Conservation (phyloP, 2,888 invertebrate species). For the Chirona hameri region DNA sequence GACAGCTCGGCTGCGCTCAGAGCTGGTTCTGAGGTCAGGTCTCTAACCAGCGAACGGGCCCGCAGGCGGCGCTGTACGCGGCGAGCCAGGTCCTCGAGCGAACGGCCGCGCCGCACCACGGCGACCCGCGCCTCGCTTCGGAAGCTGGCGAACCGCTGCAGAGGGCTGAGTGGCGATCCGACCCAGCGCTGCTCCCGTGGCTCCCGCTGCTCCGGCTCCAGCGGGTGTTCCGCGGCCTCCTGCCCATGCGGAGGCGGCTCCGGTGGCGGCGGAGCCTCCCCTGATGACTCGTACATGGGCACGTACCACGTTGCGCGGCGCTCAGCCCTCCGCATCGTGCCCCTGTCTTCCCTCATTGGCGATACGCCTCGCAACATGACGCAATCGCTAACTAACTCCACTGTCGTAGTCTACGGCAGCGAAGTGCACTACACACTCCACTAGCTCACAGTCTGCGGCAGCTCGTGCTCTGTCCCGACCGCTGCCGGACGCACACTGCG, state of each 20-base stretch:
- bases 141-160: slow-evolving; percentile 32
- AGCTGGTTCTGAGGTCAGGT: neutral
- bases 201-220: no score
- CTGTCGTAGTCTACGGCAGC: no score
- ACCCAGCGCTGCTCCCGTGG: no score
- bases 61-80: slow-evolving; percentile 26
- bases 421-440: no score
- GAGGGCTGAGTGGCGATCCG: slow-evolving; percentile 23
- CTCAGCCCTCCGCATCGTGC: neutral
- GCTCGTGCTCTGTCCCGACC: no score
- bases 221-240: neutral
- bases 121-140: slow-evolving; percentile 6
- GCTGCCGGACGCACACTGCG: no score
- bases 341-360: neutral
- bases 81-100: slow-evolving; percentile 9
- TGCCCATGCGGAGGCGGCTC: neutral
- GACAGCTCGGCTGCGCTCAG: neutral
- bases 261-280: neutral
- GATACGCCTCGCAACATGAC: neutral
- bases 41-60: neutral
- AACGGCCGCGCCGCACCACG: neutral
- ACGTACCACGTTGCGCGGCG: neutral
- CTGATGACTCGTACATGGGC: neutral
- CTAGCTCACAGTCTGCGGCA: no score
- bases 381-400: no score